These are phyloP conservation scores for Passer domesticus DNA, from an alignment of 2,113 vertebrate species.

Conservation along the genomic window DNA sequence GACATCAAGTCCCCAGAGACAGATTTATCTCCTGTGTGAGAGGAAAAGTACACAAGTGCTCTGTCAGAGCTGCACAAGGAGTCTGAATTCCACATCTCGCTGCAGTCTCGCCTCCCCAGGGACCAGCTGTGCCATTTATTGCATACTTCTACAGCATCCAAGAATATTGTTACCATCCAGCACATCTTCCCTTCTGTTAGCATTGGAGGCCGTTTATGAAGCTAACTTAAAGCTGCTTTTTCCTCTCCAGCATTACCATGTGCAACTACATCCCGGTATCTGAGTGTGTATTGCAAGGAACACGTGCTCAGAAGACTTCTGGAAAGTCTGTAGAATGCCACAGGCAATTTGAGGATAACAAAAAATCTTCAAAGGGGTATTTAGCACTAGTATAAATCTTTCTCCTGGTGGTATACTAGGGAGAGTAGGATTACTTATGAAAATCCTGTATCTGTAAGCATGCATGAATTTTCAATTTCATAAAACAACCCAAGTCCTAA, in stretches of 20 bases:
- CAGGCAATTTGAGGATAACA: neutral
- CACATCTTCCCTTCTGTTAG: neutral
- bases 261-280: neutral
- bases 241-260: neutral
- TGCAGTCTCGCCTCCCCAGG: neutral
- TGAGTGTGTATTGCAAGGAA: neutral
- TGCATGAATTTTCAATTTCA: neutral
- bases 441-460: neutral
- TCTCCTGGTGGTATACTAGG: neutral
- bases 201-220: neutral
- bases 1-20: neutral
- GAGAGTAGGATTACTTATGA: neutral
- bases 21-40: neutral
- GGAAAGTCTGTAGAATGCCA: neutral
- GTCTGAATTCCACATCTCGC: neutral
- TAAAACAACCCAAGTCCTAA: neutral
- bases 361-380: neutral
- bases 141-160: neutral
- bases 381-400: neutral
- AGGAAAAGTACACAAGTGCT: constrained; percentile 6
- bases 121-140: neutral
- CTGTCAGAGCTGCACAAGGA: neutral
- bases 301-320: neutral
- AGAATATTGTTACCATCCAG: neutral
- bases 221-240: neutral